Conservation (phyloP, 2,113 vertebrate species). For the Mixornis gularis region DNA sequence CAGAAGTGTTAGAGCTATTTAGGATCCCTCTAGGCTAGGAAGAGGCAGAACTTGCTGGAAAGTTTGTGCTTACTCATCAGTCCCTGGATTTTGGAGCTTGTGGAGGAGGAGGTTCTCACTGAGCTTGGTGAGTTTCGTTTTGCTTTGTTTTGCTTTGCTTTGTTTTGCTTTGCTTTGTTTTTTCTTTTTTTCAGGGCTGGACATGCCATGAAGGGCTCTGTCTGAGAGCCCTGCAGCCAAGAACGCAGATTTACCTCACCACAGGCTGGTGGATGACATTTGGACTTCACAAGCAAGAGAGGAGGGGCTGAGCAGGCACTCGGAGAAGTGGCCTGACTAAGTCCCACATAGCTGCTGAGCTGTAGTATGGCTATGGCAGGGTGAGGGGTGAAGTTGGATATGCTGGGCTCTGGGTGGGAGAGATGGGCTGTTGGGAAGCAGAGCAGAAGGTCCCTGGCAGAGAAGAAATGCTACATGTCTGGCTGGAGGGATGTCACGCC, state of each 20-base stretch:
- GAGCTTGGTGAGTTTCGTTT: background rate
- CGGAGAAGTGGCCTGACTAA: background rate
- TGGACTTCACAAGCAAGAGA: background rate
- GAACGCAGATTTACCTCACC: background rate
- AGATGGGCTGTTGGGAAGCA: background rate
- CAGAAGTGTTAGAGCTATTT: background rate
- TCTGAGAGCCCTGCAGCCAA: background rate
- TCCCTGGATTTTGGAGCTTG: background rate
- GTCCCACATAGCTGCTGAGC: background rate
- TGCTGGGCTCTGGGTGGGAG: fast-evolving
- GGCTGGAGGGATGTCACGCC: background rate
- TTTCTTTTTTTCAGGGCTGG: background rate
- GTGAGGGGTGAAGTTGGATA: fast-evolving
- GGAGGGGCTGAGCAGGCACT: background rate
- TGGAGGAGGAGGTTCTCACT: constrained; percentile 22
- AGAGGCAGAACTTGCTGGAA: constrained; percentile 48
- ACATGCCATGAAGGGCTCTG: background rate
- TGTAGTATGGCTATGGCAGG: fast-evolving
- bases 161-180: background rate
- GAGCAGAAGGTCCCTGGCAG: background rate
- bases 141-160: fast-evolving
- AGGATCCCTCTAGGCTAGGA: constrained; percentile 1
- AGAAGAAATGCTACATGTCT: background rate
- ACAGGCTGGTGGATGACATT: background rate
- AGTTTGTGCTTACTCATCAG: constrained; percentile 5